Percentiles rank a stretch among this genome's conserved stretches.
These are phyloP conservation scores for Gymnopithys bicolor DNA, from an alignment of 2,797 vertebrate genomes.

Conservation along the genomic window DNA sequence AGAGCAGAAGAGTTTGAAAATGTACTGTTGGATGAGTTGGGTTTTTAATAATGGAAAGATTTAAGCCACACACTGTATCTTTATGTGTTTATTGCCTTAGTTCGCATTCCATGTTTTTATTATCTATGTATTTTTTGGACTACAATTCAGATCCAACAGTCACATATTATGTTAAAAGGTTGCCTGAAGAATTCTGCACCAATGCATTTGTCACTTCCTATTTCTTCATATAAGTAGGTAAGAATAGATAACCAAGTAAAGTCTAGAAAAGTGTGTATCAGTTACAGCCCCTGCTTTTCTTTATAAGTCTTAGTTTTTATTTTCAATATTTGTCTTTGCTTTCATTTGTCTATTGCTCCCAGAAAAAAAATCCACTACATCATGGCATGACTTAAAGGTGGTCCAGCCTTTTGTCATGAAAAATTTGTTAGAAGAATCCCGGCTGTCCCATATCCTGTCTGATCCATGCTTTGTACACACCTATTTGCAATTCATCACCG, in stretches of 20 bases:
- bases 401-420: background rate
- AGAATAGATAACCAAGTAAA: slow-evolving; percentile 14
- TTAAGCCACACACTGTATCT: slow-evolving; percentile 69
- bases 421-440: background rate
- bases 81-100: slow-evolving; percentile 70
- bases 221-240: slow-evolving; percentile 21
- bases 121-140: slow-evolving; percentile 66
- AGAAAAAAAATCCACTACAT: background rate
- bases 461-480: background rate
- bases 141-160: slow-evolving; percentile 37
- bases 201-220: slow-evolving; percentile 10
- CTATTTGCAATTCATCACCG: accelerated
- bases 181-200: slow-evolving; percentile 33
- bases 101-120: slow-evolving; percentile 72
- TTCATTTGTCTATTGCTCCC: background rate
- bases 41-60: slow-evolving; percentile 69
- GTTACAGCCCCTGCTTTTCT: background rate
- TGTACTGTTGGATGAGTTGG: slow-evolving; percentile 56
- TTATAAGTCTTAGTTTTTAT: background rate
- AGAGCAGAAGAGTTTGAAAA: slow-evolving; percentile 67
- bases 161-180: slow-evolving; percentile 19
- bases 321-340: background rate
- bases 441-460: background rate
- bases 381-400: background rate
- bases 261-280: background rate